phyloP scores from a whole-genome alignment of 2,888 invertebrate species.

The Dynastes grantii region DNA sequence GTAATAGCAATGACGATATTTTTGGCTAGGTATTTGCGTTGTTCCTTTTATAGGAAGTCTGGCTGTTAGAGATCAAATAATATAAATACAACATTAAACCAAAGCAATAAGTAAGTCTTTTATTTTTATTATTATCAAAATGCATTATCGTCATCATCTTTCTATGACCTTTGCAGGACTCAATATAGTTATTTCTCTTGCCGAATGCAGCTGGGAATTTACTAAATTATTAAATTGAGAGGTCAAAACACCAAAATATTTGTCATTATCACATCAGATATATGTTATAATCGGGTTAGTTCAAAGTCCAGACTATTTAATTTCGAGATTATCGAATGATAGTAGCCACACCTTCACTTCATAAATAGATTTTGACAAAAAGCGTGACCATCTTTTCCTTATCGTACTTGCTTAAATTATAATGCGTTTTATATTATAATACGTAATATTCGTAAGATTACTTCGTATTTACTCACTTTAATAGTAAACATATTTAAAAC shows the following conservation, averaged over 20 bases:
- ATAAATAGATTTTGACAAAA: constrained; percentile 10
- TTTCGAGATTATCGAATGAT: neutral
- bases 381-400: neutral
- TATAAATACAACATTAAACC: too few species aligned
- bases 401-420: neutral
- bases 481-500: too few species aligned
- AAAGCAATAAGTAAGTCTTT: too few species aligned
- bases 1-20: too few species aligned
- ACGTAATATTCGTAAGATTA: neutral
- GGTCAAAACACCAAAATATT: neutral
- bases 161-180: neutral
- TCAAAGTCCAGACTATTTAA: constrained; percentile 17
- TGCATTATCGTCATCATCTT: too few species aligned
- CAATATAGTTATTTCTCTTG: neutral
- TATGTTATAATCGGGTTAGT: neutral
- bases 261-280: neutral
- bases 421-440: neutral
- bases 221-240: neutral
- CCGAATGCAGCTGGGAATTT: neutral
- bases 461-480: too few species aligned
- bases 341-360: constrained; percentile 9
- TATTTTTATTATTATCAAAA: too few species aligned
- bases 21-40: too few species aligned
- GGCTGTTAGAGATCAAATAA: too few species aligned
- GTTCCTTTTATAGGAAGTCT: too few species aligned